Evolutionary conservation across 2,888 invertebrate genomes (phyloP), one percentile per base, ranked within the genome.

Genomic region (Synergus laeviventris): DNA sequence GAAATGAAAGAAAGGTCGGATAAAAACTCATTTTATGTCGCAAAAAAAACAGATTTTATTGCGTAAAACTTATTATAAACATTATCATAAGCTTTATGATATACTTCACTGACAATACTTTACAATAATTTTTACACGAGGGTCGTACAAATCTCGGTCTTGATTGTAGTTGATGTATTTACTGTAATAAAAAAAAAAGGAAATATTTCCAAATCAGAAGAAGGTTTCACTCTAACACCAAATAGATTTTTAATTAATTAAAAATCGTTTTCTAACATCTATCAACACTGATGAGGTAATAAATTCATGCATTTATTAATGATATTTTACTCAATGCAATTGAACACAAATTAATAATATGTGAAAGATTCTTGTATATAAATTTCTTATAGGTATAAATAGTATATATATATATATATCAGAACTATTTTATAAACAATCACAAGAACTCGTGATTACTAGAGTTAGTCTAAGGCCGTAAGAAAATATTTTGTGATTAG

Each of bases 101-200:
- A n/a, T n/a, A n/a, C n/a, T n/a, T n/a, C n/a, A n/a, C n/a, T 76
- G 77, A 74, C 82, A 85, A 85, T 85, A 86, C 82, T 81, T 87
- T 87, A 89, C 86, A 88, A 88, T 87, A 89, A 87, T 74, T 84
- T 87, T 89, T 84, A 89, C 84, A 85, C 78, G 76, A 78, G 79
- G 82, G 85, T 79, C 78, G 84, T 84, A 85, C 80, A 86, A 85
- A 84, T 81, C 77, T 85, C 82, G 81, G 85, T 80, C 89, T 87
- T 86, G 88, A 80, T 86, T 81, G 84, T 82, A 82, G 82, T 82
- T 84, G 79, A 82, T 80, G 80, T 80, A 78, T 83, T 89, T 89
- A 89, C 89, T 89, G 89, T 61, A 89, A 89, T 84, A 84, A 75
- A 86, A 84, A 85, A 31, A 87, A 82, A 79, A 76, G 21, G 12